Conservation (phyloP, 2,888 invertebrate species). For the Aromia moschata region DNA sequence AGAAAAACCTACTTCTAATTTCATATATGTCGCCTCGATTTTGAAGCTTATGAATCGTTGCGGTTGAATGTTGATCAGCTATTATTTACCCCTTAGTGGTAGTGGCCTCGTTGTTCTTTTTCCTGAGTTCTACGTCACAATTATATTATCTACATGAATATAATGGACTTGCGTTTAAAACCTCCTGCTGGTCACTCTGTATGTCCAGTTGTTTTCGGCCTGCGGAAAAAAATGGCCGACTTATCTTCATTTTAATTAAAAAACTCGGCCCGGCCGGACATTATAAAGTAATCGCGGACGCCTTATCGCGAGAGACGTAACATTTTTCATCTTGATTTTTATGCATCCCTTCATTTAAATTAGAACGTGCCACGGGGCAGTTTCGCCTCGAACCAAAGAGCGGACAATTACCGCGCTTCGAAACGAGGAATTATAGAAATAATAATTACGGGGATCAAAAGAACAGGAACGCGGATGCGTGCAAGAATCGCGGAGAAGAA, state of each 20-base stretch:
- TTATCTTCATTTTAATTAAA: constrained; percentile 19
- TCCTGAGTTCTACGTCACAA: too few relatives aligned
- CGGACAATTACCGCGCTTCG: neutral
- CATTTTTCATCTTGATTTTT: constrained; percentile 17
- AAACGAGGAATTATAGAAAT: neutral
- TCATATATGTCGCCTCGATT: too few relatives aligned
- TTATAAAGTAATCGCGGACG: constrained; percentile 6
- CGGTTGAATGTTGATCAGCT: too few relatives aligned
- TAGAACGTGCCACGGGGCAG: neutral
- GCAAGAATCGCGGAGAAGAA: too few relatives aligned
- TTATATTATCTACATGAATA: too few relatives aligned
- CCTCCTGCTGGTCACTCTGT: too few relatives aligned
- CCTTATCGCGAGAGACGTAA: constrained; percentile 14
- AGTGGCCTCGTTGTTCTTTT: too few relatives aligned
- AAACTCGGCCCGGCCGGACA: constrained; percentile 5
- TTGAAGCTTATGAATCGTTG: too few relatives aligned
- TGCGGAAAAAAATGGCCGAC: neutral
- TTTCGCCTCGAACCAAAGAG: neutral
- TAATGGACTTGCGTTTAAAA: too few relatives aligned
- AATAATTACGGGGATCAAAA: neutral
- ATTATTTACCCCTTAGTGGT: too few relatives aligned
- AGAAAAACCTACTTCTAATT: too few relatives aligned
- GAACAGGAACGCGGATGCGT: neutral
- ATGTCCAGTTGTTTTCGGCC: constrained; percentile 1
- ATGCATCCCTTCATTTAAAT: constrained; percentile 17